A percentile compares a stretch with the other conserved stretches of the same genome.
Evolutionary conservation across 2,113 vertebrate genomes (phyloP).

Genomic region (Pelusios castaneus): DNA sequence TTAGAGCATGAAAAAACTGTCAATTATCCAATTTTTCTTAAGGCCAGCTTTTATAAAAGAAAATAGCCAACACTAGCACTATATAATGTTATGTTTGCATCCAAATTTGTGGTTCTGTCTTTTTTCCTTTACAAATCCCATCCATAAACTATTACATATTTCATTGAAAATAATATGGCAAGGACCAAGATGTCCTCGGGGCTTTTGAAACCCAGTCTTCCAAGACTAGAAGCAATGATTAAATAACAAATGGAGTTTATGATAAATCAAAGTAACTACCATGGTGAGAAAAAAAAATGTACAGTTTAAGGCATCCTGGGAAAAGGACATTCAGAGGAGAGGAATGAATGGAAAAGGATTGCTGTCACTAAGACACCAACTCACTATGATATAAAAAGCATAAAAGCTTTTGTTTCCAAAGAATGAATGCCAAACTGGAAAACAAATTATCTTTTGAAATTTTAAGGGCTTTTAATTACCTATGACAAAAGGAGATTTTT

Average conservation of each 20-base stretch:
- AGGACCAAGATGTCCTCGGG: neutral
- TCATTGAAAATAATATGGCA: neutral
- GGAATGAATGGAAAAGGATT: neutral
- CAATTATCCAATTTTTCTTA: neutral
- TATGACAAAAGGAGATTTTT: neutral
- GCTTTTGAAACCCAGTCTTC: neutral
- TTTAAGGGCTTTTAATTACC: conserved; percentile 2
- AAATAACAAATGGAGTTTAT: conserved; percentile 2
- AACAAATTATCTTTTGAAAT: conserved; percentile 40
- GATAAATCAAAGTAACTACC: neutral
- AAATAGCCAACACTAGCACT: neutral
- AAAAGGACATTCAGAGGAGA: neutral
- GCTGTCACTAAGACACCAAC: conserved; percentile 4
- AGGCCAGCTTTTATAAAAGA: neutral
- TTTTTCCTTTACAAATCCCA: neutral
- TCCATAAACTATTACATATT: neutral
- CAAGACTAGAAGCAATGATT: neutral
- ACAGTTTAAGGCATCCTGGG: neutral
- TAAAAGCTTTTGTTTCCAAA: neutral
- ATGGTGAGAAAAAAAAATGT: neutral
- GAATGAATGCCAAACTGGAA: conserved; percentile 13
- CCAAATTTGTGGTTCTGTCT: neutral
- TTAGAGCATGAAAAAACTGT: neutral
- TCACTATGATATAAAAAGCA: conserved; percentile 9
- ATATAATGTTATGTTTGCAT: neutral